These are phyloP conservation scores for Ascidia mentula DNA, from an alignment of 23 tunicate species.

Conservation along the genomic window DNA sequence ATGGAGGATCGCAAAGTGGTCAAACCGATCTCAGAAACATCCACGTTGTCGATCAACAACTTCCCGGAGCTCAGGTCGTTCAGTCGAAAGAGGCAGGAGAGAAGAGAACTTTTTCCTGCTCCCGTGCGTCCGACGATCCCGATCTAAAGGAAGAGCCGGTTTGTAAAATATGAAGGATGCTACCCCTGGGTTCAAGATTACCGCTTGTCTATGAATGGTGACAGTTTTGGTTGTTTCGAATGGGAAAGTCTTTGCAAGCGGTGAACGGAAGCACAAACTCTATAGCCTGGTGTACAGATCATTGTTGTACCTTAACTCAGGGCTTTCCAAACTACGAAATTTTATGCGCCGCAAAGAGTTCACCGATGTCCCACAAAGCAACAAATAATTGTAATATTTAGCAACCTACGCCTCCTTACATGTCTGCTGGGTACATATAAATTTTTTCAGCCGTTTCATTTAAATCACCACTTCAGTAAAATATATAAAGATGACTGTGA, in stretches of 20 bases:
- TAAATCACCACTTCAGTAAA: not conserved
- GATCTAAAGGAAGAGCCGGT: constrained; percentile 21
- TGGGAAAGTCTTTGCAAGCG: too few species aligned
- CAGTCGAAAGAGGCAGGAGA: constrained; percentile 46
- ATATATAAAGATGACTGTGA: too few species aligned
- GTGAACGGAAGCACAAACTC: too few species aligned
- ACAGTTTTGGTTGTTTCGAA: not conserved
- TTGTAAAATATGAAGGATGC: not conserved
- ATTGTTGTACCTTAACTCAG: too few species aligned
- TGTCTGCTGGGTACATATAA: too few species aligned
- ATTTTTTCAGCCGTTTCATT: not conserved
- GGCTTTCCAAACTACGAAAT: too few species aligned
- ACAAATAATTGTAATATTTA: too few species aligned
- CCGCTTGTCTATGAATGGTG: not conserved
- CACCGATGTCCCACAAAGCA: too few species aligned
- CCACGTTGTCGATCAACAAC: constrained; percentile 46
- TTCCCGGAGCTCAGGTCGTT: constrained; percentile 48
- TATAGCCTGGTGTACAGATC: too few species aligned
- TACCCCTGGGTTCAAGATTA: too few species aligned
- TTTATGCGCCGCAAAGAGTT: too few species aligned
- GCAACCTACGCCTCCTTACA: too few species aligned
- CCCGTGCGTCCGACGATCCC: constrained; percentile 80
- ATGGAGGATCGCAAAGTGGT: constrained; percentile 45
- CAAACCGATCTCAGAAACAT: constrained; percentile 38
- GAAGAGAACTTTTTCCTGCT: constrained; percentile 81